Percentiles rank a stretch among this genome's conserved stretches.
These are phyloP conservation scores for Cuculus canorus DNA, from an alignment of 2,797 vertebrate species.

Conservation along the genomic window DNA sequence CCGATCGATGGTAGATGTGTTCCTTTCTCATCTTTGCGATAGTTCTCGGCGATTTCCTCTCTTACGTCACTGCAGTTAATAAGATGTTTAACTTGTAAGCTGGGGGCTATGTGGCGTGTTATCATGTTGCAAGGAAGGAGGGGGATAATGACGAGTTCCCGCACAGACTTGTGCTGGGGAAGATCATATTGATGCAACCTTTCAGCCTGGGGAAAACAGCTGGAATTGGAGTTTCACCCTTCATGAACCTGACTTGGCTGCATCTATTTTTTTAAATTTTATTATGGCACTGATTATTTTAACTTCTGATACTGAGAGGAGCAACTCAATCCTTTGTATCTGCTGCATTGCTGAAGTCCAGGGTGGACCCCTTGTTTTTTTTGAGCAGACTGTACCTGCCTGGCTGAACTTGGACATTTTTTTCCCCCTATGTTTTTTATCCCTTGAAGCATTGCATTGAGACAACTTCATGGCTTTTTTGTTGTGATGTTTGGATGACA, in stretches of 20 bases:
- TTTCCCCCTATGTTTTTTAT: too few species aligned
- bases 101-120: not conserved
- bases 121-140: not conserved
- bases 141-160: not conserved
- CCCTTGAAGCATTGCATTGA: not conserved
- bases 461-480: not conserved
- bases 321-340: not conserved
- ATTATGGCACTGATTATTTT: not conserved
- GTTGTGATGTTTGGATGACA: not conserved
- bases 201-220: not conserved
- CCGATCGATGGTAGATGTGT: not conserved
- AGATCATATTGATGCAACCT: not conserved
- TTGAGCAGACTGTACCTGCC: not conserved
- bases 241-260: not conserved
- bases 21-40: not conserved
- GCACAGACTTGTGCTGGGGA: not conserved
- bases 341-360: not conserved
- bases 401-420: not conserved
- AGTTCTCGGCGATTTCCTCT: conserved; percentile 42
- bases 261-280: not conserved
- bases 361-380: not conserved
- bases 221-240: not conserved
- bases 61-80: conserved; percentile 46
- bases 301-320: not conserved
- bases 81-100: conserved; percentile 36